Evolutionary conservation across 2,888 invertebrate genomes (phyloP).

Genomic region (Magallana nippona): DNA sequence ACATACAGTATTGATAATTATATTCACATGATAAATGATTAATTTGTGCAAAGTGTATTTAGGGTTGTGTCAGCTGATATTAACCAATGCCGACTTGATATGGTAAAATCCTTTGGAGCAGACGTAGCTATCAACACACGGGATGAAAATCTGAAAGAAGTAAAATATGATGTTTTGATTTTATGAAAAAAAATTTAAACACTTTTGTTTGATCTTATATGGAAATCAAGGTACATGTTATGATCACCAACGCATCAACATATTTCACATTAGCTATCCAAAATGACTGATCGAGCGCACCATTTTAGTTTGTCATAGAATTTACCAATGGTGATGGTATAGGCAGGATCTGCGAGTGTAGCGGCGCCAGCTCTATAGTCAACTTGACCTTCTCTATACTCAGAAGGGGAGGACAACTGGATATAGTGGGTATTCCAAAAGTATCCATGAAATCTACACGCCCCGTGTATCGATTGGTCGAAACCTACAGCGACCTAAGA

Average conservation of each 20-base stretch:
- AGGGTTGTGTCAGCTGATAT: slow-evolving; percentile 76
- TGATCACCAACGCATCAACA: no score
- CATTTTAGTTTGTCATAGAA: slow-evolving; percentile 69
- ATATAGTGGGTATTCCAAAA: slow-evolving; percentile 74
- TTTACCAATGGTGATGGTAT: slow-evolving; percentile 72
- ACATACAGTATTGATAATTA: no score
- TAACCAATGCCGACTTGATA: slow-evolving; percentile 72
- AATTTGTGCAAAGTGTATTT: no score
- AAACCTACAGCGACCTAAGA: no score
- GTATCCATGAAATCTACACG: no score
- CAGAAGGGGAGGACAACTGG: slow-evolving; percentile 74
- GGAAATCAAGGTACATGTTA: no score
- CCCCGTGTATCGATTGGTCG: no score
- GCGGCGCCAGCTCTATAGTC: slow-evolving; percentile 71
- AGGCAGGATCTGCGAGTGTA: slow-evolving; percentile 74
- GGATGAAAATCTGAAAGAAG: slow-evolving; percentile 68
- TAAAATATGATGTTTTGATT: slow-evolving; percentile 43
- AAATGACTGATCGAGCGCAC: no score
- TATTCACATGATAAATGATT: no score
- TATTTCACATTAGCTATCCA: no score
- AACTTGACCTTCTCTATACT: slow-evolving; percentile 71
- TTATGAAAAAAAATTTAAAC: no score
- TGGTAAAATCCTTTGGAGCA: slow-evolving; percentile 77
- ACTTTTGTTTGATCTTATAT: no score
- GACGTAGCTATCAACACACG: slow-evolving; percentile 70